Evolutionary conservation across 2,797 vertebrate genomes (phyloP).

Genomic region (Paratrypauchen microcephalus): DNA sequence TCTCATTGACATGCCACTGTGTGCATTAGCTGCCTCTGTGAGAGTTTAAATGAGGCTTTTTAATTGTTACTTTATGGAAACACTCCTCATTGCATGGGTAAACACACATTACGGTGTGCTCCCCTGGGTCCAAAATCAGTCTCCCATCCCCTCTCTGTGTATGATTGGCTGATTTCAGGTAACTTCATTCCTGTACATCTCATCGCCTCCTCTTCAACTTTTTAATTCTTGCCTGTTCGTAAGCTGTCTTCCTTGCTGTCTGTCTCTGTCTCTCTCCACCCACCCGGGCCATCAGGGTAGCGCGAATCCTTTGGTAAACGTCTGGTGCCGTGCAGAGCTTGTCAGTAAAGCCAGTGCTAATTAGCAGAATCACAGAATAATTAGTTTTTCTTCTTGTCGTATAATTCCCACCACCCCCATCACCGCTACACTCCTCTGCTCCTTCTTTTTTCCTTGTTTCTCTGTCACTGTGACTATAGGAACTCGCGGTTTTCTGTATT

Average conservation of each 20-base stretch:
- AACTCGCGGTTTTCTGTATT: constrained; percentile 14
- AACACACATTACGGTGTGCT: constrained; percentile 54
- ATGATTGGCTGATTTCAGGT: constrained; percentile 49
- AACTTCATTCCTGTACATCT: constrained; percentile 43
- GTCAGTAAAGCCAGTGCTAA: constrained; percentile 73
- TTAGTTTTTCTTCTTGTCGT: constrained; percentile 77
- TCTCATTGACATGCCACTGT: constrained; percentile 37
- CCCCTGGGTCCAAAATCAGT: constrained; percentile 27
- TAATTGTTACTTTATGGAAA: constrained; percentile 68
- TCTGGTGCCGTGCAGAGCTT: constrained; percentile 66
- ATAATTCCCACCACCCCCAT: constrained; percentile 62
- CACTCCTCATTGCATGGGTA: constrained; percentile 50
- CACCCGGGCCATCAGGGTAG: constrained; percentile 48
- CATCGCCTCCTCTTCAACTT: constrained; percentile 25
- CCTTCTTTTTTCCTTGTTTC: constrained; percentile 32
- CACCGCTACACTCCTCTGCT: constrained; percentile 46
- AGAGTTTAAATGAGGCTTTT: constrained; percentile 55
- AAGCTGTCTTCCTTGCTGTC: constrained; percentile 13
- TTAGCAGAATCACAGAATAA: constrained; percentile 81
- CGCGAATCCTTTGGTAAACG: constrained; percentile 63
- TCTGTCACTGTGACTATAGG: constrained; percentile 36
- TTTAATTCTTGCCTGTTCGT: not conserved
- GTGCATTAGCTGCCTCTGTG: constrained; percentile 43
- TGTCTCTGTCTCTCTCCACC: constrained; percentile 25
- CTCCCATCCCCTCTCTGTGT: constrained; percentile 1